phyloP scores from a whole-genome alignment of 2,888 invertebrate species.

The Ceramica pisi region DNA sequence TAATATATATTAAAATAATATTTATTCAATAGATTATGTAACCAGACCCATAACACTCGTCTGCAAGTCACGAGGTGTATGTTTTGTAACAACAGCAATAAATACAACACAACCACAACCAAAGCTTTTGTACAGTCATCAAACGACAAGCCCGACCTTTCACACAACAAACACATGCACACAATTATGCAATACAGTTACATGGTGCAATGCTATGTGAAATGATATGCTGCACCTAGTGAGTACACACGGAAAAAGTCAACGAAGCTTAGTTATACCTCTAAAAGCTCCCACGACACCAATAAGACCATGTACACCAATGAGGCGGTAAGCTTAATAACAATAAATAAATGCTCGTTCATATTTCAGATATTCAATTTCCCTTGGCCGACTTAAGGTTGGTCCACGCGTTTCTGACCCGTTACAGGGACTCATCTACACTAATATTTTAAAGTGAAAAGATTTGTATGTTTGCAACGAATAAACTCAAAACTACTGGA shows the following conservation, averaged over 20 bases:
- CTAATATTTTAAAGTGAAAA: too few relatives aligned
- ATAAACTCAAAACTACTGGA: too few relatives aligned
- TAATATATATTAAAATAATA: too few relatives aligned
- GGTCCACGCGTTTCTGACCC: too few relatives aligned
- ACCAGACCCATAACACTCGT: neutral
- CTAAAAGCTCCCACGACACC: conserved; percentile 46
- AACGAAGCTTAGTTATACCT: neutral
- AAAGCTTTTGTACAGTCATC: conserved; percentile 9
- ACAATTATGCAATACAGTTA: conserved; percentile 37
- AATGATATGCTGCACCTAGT: conserved; percentile 47
- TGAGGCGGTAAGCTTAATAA: conserved; percentile 58
- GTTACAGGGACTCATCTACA: too few relatives aligned
- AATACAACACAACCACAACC: neutral
- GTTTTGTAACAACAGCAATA: conserved; percentile 9
- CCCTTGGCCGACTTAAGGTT: conserved; percentile 27
- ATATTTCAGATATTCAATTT: conserved; percentile 59
- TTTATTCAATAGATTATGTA: too few relatives aligned
- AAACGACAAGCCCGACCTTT: conserved; percentile 21
- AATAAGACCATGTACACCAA: conserved; percentile 48
- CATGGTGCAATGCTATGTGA: conserved; percentile 39
- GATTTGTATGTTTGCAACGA: too few relatives aligned
- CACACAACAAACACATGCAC: conserved; percentile 29
- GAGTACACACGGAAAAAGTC: conserved; percentile 12
- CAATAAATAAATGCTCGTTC: conserved; percentile 55
- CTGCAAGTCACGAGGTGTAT: too few relatives aligned